phyloP scores from a whole-genome alignment of 2,888 invertebrate species.

The Dastarcus helophoroides region DNA sequence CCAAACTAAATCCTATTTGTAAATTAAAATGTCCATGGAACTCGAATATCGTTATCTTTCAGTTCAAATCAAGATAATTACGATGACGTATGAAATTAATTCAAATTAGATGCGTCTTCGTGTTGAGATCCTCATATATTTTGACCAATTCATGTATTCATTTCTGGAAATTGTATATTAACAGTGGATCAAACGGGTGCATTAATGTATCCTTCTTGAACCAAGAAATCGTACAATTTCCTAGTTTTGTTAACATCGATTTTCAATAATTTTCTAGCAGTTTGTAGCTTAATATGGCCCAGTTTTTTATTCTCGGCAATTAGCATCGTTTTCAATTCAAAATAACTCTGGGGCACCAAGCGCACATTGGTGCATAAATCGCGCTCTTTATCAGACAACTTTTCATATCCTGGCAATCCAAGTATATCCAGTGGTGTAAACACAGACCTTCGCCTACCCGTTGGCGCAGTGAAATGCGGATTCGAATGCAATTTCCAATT shows the following conservation, averaged over 20 bases:
- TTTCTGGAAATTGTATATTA: no score
- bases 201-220: constrained; percentile 59
- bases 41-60: no score
- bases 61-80: no score
- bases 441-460: constrained; percentile 32
- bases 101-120: no score
- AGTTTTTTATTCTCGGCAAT: constrained; percentile 65
- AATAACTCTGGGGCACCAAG: constrained; percentile 64
- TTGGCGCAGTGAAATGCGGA: constrained; percentile 7
- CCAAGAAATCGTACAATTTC: constrained; percentile 70
- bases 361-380: constrained; percentile 66
- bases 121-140: no score
- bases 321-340: constrained; percentile 65
- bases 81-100: no score
- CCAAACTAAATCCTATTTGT: no score
- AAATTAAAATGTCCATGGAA: no score
- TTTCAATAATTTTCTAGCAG: constrained; percentile 73
- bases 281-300: constrained; percentile 63
- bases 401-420: constrained; percentile 68
- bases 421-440: constrained; percentile 52
- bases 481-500: constrained; percentile 24
- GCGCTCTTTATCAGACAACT: constrained; percentile 56
- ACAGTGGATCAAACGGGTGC: constrained; percentile 32
- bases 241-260: constrained; percentile 91
- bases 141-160: no score